Conservation (phyloP, 2,113 vertebrate genomes). For the crab-eating macaque (Macaca fascicularis) region T2T-MFA8v1.1 NC_088377.1:107969001-107969500, state of each 20-base stretch:
- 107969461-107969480: too few relatives aligned
- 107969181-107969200: background rate
- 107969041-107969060: too few relatives aligned
- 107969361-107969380: too few relatives aligned
- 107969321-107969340: too few relatives aligned
- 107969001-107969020: background rate
- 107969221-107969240: background rate
- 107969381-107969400: too few relatives aligned
- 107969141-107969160: background rate
- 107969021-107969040: background rate
- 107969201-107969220: background rate
- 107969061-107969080: rapidly evolving
- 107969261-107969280: background rate
- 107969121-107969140: background rate
- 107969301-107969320: background rate
- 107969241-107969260: background rate
- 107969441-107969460: too few relatives aligned
- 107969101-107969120: background rate
- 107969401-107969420: too few relatives aligned
- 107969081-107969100: background rate
- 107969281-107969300: background rate
- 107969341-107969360: background rate
- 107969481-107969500: too few relatives aligned
- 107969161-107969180: background rate
- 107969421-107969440: too few relatives aligned